Evolutionary conservation across 1,140 invertebrate species (phyloP).

Genomic region (Drosophila trapezifrons): DNA sequence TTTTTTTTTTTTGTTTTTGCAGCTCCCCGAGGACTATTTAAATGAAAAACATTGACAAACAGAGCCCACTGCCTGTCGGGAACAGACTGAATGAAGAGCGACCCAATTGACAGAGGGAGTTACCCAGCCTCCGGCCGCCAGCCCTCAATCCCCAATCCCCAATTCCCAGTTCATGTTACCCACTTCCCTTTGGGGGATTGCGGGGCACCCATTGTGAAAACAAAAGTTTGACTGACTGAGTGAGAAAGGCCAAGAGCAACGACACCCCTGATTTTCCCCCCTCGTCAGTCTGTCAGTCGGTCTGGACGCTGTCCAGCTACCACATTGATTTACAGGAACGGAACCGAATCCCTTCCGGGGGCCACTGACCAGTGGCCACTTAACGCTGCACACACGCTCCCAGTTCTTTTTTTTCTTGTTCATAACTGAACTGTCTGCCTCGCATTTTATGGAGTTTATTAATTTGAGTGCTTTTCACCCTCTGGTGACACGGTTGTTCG

Average conservation of each 20-base stretch:
- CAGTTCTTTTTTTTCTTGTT: conserved; percentile 33
- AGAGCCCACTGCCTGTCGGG: conserved; percentile 54
- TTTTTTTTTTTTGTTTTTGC: neutral
- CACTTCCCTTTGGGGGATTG: neutral
- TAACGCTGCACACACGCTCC: conserved; percentile 56
- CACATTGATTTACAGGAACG: conserved; percentile 69
- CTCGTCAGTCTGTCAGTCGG: conserved; percentile 19
- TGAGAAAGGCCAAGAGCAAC: conserved; percentile 77
- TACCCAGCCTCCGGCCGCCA: neutral
- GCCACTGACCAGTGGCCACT: conserved; percentile 53
- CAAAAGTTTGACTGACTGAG: conserved; percentile 79
- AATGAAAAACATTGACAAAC: conserved; percentile 47
- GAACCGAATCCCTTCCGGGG: conserved; percentile 11
- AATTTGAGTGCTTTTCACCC: conserved; percentile 80
- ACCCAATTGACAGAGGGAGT: conserved; percentile 54
- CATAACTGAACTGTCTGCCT: conserved; percentile 75
- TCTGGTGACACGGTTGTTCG: conserved; percentile 62
- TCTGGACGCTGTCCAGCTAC: conserved; percentile 40
- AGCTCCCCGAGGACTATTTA: conserved; percentile 27
- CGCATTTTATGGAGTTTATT: conserved; percentile 82
- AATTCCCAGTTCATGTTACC: conserved; percentile 3
- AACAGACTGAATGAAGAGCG: conserved; percentile 50
- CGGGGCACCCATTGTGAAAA: conserved; percentile 41
- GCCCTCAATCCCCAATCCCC: neutral
- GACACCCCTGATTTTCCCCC: conserved; percentile 12